Percentiles rank a stretch among this genome's conserved stretches.
Evolutionary conservation across 1,140 invertebrate genomes (phyloP).

Genomic region (Leptinotarsa defecta): DNA sequence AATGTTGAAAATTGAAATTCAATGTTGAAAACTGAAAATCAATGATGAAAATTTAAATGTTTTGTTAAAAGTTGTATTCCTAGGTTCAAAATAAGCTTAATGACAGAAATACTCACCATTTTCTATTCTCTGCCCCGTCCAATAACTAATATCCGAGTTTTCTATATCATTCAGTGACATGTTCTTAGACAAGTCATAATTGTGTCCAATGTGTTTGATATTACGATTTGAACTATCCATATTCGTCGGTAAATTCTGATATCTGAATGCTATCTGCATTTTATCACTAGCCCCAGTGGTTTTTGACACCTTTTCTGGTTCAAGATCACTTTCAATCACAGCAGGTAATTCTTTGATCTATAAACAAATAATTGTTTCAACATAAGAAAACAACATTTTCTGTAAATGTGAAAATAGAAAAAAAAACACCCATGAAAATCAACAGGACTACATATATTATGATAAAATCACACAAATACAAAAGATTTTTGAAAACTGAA

Average conservation of each 20-base stretch:
- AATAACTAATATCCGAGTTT: slow-evolving; percentile 59
- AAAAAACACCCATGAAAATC: no score
- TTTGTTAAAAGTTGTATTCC: no score
- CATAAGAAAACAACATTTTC: not conserved
- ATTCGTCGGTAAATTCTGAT: slow-evolving; percentile 70
- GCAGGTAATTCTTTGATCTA: slow-evolving; percentile 58
- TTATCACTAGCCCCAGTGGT: slow-evolving; percentile 60
- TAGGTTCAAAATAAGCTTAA: no score
- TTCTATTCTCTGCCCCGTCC: slow-evolving; percentile 55
- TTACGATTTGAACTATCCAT: slow-evolving; percentile 34
- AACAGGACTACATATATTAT: no score
- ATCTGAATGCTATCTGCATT: slow-evolving; percentile 87
- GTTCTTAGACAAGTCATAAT: slow-evolving; percentile 77
- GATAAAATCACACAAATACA: no score
- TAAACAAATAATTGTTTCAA: slow-evolving; percentile 30
- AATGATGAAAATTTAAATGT: no score
- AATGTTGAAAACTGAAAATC: no score
- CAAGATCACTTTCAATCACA: slow-evolving; percentile 49
- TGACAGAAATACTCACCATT: slow-evolving; percentile 37
- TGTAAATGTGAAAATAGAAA: not conserved
- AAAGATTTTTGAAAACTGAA: no score
- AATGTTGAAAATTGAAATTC: no score
- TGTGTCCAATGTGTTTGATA: slow-evolving; percentile 66
- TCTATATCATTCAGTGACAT: slow-evolving; percentile 67
- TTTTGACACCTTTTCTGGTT: slow-evolving; percentile 48